Evolutionary conservation across 2,797 vertebrate genomes (phyloP), one percentile per base, ranked within the genome.

Genomic region (Acanthopagrus latus): DNA sequence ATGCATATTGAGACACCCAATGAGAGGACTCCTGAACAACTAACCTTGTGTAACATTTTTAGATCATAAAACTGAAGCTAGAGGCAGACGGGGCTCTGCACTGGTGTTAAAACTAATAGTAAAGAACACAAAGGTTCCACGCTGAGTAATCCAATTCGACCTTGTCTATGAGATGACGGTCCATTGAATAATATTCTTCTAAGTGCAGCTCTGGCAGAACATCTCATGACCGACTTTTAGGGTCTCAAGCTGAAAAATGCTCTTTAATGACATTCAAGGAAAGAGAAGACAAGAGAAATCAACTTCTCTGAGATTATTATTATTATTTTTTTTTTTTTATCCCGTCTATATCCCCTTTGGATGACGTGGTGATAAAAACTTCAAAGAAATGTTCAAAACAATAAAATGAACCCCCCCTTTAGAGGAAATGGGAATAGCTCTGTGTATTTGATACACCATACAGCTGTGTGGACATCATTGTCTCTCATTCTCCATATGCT

Each of bases 71-170:
- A 56, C 72, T 48, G 63, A 62, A 82, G 66, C 73, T 65, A 33
- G 67, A 80, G 76, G 82, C 84, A 76, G 86, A 81, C 84, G 50
- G 41, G 78, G 64, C 81, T 88, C 80, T 64, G 80, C 76, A 55
- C 70, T 85, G 85, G 76, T 87, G 80, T 89, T 83, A 27, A 89
- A 81, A 84, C 82, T 93, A 88, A 91, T 86, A 81, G 74, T 84
- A 67, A 86, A 80, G 82, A 88, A 85, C 88, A 82, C 74, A 76
- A 84, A 85, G 85, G 85, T 88, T 89, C 74, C 86, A 79, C 66
- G 78, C 74, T 80, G 82, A 84, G 85, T 91, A 88, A 91, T 91
- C 85, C 87, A 78, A 74, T 91, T 81, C 88, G 90, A 91, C 89
- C 91, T 93, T 78, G 87, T 89, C 90, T 84, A 21, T 80, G 86